These are phyloP conservation scores for Neoseiulus cucumeris DNA, from an alignment of 1,140 invertebrate genomes.

Conservation along the genomic window DNA sequence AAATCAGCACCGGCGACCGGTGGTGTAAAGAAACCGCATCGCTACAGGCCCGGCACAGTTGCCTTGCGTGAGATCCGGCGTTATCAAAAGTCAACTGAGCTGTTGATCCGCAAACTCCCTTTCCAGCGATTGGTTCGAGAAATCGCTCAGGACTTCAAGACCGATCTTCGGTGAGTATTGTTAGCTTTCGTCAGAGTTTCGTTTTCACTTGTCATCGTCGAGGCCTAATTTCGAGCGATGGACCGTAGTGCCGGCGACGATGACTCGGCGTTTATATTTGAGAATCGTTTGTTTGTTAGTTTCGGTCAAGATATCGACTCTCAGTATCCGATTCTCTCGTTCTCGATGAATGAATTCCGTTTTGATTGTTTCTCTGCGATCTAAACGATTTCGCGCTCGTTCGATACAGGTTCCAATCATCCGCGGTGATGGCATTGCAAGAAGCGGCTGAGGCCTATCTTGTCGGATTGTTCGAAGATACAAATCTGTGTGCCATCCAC, in stretches of 20 bases:
- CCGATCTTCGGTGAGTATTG: conserved; percentile 30
- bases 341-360: too few relatives aligned
- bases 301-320: too few relatives aligned
- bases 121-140: conserved; percentile 66
- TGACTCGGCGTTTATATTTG: too few relatives aligned
- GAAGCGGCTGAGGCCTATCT: conserved; percentile 72
- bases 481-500: conserved; percentile 77
- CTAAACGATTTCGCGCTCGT: background rate
- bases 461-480: conserved; percentile 67
- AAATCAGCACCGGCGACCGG: conserved; percentile 35
- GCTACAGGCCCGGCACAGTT: conserved; percentile 52
- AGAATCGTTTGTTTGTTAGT: too few relatives aligned
- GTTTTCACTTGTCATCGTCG: too few relatives aligned
- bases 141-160: conserved; percentile 57
- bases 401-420: conserved; percentile 42
- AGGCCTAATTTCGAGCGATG: too few relatives aligned
- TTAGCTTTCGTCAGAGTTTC: too few relatives aligned
- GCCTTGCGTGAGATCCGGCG: conserved; percentile 63
- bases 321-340: too few relatives aligned
- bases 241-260: too few relatives aligned
- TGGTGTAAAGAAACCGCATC: conserved; percentile 36
- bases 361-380: too few relatives aligned
- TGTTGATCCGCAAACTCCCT: conserved; percentile 56
- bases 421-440: conserved; percentile 45
- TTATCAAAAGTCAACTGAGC: conserved; percentile 62